Percentiles rank a stretch among this genome's conserved stretches.
Evolutionary conservation across 1,140 invertebrate genomes (phyloP).

Genomic region (Brachionus manjavacas): DNA sequence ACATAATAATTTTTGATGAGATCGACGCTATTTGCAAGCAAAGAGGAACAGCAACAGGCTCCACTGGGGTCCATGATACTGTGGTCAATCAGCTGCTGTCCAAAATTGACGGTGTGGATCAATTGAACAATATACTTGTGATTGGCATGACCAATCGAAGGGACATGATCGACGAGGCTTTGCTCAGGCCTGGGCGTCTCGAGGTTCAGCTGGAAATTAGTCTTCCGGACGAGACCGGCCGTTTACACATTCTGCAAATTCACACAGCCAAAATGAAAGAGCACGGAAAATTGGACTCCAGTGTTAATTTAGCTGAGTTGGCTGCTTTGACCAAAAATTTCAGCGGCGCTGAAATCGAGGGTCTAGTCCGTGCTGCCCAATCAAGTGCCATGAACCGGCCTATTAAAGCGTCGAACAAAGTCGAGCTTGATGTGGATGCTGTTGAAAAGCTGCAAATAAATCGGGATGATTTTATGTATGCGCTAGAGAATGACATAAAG

Average conservation of each 20-base stretch:
- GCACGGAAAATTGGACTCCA: conserved; percentile 78
- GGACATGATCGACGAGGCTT: conserved; percentile 99
- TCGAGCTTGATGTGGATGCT: conserved; percentile 91
- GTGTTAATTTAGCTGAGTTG: conserved; percentile 82
- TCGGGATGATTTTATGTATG: conserved; percentile 83
- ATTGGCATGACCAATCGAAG: conserved; percentile 87
- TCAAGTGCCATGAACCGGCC: conserved; percentile 97
- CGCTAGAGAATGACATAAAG: conserved; percentile 93
- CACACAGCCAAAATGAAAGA: conserved; percentile 87
- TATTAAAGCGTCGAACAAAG: conserved; percentile 80
- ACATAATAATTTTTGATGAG: conserved; percentile 99
- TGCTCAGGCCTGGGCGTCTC: conserved; percentile 87
- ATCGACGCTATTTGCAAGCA: conserved; percentile 99
- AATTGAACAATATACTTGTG: conserved; percentile 96
- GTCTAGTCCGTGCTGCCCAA: conserved; percentile 90
- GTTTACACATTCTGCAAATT: conserved; percentile 61
- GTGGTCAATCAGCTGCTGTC: conserved; percentile 97
- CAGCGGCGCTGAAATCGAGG: conserved; percentile 98
- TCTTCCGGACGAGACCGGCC: neutral
- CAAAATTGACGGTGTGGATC: conserved; percentile 98
- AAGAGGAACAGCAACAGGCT: conserved; percentile 77
- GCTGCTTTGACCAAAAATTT: conserved; percentile 91
- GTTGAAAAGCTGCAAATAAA: conserved; percentile 86
- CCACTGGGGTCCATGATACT: conserved; percentile 82
- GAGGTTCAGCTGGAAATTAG: conserved; percentile 89